Percentiles rank a stretch among this genome's conserved stretches.
Conservation (phyloP, 2,113 vertebrate genomes). For the Falco punctatus region DNA sequence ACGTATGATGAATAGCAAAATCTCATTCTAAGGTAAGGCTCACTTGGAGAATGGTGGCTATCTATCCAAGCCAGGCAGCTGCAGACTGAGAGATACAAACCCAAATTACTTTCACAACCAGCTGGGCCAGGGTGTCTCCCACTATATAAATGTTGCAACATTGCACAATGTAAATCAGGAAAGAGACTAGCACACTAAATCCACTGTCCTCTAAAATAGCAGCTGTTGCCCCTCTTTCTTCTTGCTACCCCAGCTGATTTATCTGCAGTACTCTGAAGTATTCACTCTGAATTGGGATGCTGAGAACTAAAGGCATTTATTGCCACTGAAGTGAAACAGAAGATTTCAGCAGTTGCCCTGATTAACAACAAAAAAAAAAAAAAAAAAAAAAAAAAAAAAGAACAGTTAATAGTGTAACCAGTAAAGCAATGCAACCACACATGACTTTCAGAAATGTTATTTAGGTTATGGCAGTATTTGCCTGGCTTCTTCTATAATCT, state of each 20-base stretch:
- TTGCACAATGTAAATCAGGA: neutral
- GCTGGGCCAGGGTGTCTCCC: neutral
- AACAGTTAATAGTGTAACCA: neutral
- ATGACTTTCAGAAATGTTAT: neutral
- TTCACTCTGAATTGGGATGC: neutral
- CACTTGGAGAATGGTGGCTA: neutral
- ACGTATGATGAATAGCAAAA: neutral
- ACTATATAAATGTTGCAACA: neutral
- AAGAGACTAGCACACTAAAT: neutral
- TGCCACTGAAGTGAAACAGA: neutral
- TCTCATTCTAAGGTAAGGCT: neutral
- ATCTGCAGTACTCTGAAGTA: neutral
- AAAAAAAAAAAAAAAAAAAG: neutral
- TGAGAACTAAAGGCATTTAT: constrained; percentile 22
- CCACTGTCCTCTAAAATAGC: neutral
- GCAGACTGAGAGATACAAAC: neutral
- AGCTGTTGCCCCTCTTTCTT: neutral
- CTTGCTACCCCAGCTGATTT: neutral
- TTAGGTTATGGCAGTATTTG: neutral
- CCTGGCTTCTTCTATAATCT: neutral
- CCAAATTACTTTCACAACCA: neutral
- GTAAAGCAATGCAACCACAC: neutral
- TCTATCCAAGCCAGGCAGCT: neutral
- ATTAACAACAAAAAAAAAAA: neutral
- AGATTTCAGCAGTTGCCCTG: neutral